Evolutionary conservation across 2,797 vertebrate species (phyloP).

Genomic region (Salmo trutta): DNA sequence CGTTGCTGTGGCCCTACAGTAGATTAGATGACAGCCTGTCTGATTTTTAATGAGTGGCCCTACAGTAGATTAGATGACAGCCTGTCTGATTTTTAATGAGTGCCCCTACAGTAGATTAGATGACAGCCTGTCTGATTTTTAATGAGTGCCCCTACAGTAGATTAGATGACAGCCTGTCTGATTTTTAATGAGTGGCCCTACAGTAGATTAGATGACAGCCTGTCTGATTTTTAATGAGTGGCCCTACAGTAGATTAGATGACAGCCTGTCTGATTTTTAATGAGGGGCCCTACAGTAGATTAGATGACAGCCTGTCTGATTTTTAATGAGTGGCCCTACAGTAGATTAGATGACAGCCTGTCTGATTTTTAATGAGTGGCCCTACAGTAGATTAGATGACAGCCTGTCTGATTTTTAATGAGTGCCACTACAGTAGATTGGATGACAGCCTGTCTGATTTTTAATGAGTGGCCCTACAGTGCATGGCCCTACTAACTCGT

Average conservation of each 20-base stretch:
- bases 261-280: constrained; percentile 30
- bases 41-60: constrained; percentile 26
- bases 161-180: constrained; percentile 18
- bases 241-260: neutral
- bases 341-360: constrained; percentile 2
- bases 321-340: constrained; percentile 22
- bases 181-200: constrained; percentile 23
- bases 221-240: constrained; percentile 32
- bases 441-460: constrained; percentile 24
- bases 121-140: constrained; percentile 29
- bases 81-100: constrained; percentile 33
- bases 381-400: neutral
- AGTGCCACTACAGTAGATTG: too few relatives aligned
- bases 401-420: constrained; percentile 31
- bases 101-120: neutral
- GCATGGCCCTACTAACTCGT: constrained; percentile 29
- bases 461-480: constrained; percentile 23
- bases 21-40: constrained; percentile 12
- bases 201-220: neutral
- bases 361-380: constrained; percentile 28
- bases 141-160: constrained; percentile 12
- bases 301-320: constrained; percentile 21
- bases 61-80: neutral
- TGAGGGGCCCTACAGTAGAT: constrained; percentile 6
- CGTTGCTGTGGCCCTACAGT: neutral